Conservation (phyloP, 2,797 vertebrate species). For the Pseudochaenichthys georgianus region DNA sequence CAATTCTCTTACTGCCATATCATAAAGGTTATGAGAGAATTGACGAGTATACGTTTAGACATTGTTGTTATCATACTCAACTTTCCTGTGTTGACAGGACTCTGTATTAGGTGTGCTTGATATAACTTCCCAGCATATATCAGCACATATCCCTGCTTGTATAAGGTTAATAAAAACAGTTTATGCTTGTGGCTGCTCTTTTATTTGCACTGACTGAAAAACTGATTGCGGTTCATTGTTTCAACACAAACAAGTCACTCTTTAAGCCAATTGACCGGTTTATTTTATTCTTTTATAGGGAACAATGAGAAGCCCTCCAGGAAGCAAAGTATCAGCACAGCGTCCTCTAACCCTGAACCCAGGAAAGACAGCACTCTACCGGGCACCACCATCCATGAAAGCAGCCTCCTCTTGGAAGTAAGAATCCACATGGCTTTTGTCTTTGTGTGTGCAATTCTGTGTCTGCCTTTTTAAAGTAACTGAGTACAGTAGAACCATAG, state of each 20-base stretch:
- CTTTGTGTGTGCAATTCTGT: slow-evolving; percentile 4
- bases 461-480: no score
- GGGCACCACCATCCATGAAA: slow-evolving; percentile 68
- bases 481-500: no score
- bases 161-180: not conserved
- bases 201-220: not conserved
- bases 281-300: slow-evolving; percentile 45
- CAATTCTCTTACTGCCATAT: slow-evolving; percentile 19
- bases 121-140: not conserved
- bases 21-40: slow-evolving; percentile 5
- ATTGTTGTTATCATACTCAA: slow-evolving; percentile 10
- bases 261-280: slow-evolving; percentile 10
- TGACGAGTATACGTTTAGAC: not conserved
- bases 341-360: slow-evolving; percentile 75
- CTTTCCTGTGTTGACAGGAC: slow-evolving; percentile 9
- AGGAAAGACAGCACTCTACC: slow-evolving; percentile 73
- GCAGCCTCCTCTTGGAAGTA: slow-evolving; percentile 84
- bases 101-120: not conserved
- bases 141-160: not conserved
- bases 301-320: slow-evolving; percentile 76
- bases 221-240: not conserved
- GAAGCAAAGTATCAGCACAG: slow-evolving; percentile 69
- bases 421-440: slow-evolving; percentile 42
- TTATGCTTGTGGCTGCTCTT: not conserved
- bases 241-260: not conserved